phyloP scores from a whole-genome alignment of 1,140 invertebrate species.

The Tyrophagus putrescentiae region DNA sequence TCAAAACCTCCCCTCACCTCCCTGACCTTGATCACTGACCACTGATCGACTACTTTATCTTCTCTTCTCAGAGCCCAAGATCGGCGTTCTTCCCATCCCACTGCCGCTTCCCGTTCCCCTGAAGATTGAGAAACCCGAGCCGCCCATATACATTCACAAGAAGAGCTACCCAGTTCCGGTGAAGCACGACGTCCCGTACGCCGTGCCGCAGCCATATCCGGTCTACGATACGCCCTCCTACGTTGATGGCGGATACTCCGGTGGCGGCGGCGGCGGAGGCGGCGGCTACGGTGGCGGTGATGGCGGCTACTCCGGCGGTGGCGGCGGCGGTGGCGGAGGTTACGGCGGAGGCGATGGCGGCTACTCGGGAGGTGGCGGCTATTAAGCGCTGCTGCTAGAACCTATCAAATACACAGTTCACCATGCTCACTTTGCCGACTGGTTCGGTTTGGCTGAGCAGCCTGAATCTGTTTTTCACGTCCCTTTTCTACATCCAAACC shows the following conservation, averaged over 20 bases:
- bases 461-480: no score
- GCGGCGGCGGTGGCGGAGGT: not conserved
- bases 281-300: constrained; percentile 3
- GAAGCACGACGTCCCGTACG: constrained; percentile 1
- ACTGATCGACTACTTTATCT: not conserved
- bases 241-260: constrained; percentile 18
- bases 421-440: no score
- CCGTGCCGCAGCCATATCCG: constrained; percentile 8
- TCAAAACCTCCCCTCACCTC: not conserved
- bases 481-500: no score
- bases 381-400: no score
- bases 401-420: no score
- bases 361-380: no score
- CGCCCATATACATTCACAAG: constrained; percentile 6
- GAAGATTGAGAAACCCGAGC: constrained; percentile 16
- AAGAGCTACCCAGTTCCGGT: constrained; percentile 8
- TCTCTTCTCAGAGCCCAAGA: not conserved
- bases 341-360: no score
- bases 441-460: no score
- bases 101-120: constrained; percentile 14
- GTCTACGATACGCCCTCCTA: constrained; percentile 9
- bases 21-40: not conserved
- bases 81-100: constrained; percentile 7
- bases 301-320: constrained; percentile 1
- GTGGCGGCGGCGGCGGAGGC: not conserved